Conservation (phyloP, 2,797 vertebrate species). For the Staurois parvus region DNA sequence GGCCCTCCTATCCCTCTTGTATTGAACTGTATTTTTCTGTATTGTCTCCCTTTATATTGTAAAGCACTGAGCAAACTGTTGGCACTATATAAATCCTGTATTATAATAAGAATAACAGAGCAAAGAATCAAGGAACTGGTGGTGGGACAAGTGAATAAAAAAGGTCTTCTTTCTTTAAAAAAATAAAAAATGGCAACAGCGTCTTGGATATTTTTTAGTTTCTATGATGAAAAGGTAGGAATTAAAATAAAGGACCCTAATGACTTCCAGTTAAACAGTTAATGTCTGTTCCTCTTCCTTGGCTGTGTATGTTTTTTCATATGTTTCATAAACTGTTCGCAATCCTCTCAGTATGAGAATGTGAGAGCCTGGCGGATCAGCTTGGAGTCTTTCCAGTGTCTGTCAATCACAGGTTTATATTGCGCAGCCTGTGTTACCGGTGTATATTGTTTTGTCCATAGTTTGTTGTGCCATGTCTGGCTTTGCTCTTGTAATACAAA, state of each 20-base stretch:
- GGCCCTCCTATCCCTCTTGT: too few relatives aligned
- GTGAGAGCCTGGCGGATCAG: neutral
- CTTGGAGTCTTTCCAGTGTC: conserved; percentile 15
- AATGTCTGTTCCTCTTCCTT: neutral
- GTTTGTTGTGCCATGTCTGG: conserved; percentile 27
- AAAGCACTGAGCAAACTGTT: too few relatives aligned
- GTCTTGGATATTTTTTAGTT: too few relatives aligned
- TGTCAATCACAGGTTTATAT: conserved; percentile 16
- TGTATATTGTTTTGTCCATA: conserved; percentile 46
- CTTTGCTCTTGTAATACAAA: conserved; percentile 16
- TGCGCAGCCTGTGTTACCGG: conserved; percentile 22
- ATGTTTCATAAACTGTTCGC: neutral
- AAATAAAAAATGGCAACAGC: too few relatives aligned
- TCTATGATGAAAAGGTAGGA: neutral
- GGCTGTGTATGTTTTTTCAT: neutral
- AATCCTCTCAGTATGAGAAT: neutral
- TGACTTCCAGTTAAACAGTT: neutral
- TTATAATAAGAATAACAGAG: too few relatives aligned
- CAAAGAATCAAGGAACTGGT: too few relatives aligned
- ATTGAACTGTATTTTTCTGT: too few relatives aligned
- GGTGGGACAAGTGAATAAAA: too few relatives aligned
- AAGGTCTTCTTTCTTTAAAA: too few relatives aligned
- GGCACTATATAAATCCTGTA: too few relatives aligned
- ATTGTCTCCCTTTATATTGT: too few relatives aligned
- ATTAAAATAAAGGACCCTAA: neutral